Conservation (phyloP, 1,140 invertebrate genomes). For the Listronotus oregonensis region DNA sequence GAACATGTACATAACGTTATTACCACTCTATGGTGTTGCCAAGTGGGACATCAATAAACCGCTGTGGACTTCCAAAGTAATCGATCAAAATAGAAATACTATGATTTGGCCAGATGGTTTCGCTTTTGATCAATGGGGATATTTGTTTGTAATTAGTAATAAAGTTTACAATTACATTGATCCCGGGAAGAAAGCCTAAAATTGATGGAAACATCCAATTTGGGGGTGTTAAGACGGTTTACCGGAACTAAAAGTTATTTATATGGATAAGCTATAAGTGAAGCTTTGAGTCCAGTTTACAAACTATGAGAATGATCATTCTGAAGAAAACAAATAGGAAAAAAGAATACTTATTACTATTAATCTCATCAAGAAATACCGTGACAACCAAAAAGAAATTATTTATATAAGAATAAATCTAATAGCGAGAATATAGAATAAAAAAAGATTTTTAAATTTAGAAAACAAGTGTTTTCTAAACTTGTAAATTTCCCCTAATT, state of each 20-base stretch:
- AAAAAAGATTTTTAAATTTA: too few relatives aligned
- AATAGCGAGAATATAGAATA: too few relatives aligned
- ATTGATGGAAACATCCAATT: conserved; percentile 49
- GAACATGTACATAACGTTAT: conserved; percentile 67
- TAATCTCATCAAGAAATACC: too few relatives aligned
- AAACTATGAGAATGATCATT: too few relatives aligned
- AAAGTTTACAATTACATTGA: conserved; percentile 64
- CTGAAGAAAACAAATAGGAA: too few relatives aligned
- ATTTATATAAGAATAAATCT: too few relatives aligned
- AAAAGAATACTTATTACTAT: too few relatives aligned
- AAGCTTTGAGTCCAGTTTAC: too few relatives aligned
- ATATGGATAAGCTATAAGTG: conserved; percentile 25
- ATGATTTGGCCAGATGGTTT: conserved; percentile 76
- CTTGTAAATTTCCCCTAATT: too few relatives aligned
- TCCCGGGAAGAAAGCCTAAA: conserved; percentile 19
- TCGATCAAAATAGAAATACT: conserved; percentile 65
- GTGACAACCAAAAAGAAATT: too few relatives aligned
- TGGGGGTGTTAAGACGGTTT: conserved; percentile 48
- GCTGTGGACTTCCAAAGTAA: conserved; percentile 59
- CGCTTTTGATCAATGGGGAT: conserved; percentile 67
- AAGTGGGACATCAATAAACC: conserved; percentile 66
- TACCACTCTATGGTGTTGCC: conserved; percentile 68
- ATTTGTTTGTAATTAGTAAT: conserved; percentile 69
- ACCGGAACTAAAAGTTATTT: conserved; percentile 67
- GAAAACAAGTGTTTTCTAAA: too few relatives aligned